Evolutionary conservation across 2,113 vertebrate genomes (phyloP).

Genomic region (Arothron firmamentum): DNA sequence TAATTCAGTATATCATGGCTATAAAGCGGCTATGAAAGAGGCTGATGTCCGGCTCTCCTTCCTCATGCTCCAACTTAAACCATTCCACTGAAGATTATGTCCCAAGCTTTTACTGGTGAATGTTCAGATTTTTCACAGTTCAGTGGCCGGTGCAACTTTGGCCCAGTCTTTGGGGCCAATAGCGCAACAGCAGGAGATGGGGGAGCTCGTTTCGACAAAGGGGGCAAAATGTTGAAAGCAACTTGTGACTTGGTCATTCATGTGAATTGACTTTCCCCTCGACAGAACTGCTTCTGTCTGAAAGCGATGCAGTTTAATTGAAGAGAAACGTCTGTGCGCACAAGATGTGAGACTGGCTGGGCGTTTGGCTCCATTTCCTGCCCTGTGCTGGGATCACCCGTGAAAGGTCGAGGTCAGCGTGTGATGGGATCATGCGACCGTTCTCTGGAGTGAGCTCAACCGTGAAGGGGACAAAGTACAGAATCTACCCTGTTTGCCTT

Average conservation of each 20-base stretch:
- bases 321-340: too few species aligned
- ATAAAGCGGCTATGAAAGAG: neutral
- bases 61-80: neutral
- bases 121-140: too few species aligned
- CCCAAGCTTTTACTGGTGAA: neutral
- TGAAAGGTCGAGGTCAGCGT: slow-evolving; percentile 28
- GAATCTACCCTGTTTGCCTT: too few species aligned
- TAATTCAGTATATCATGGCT: neutral
- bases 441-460: slow-evolving; percentile 27
- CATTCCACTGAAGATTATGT: slow-evolving; percentile 1
- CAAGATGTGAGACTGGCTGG: neutral
- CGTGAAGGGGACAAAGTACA: neutral
- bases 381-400: slow-evolving; percentile 16
- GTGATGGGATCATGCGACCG: slow-evolving; percentile 9
- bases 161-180: neutral
- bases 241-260: too few species aligned
- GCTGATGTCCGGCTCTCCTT: too few species aligned
- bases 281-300: too few species aligned
- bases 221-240: too few species aligned
- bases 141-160: too few species aligned
- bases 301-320: too few species aligned
- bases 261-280: too few species aligned
- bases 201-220: neutral
- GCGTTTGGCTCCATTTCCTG: slow-evolving; percentile 34
- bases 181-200: too few species aligned